A percentile compares a stretch with the other conserved stretches of the same genome.
Conservation (phyloP, 2,797 vertebrate genomes). For the Eulemur albifrons region DNA sequence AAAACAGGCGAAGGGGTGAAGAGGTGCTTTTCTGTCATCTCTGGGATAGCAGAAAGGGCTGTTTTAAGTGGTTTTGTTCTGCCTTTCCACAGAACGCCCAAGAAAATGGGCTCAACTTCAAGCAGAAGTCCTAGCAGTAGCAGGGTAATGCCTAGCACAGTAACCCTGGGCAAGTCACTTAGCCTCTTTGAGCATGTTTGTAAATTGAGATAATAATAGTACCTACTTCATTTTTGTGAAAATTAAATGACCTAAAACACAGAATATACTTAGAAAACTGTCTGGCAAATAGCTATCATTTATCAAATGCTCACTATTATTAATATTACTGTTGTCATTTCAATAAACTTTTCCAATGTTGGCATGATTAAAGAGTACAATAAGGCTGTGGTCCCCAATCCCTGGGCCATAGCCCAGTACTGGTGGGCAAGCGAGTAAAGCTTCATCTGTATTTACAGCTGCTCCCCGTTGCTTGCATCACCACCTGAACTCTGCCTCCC, state of each 20-base stretch:
- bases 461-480: too few relatives aligned
- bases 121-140: not conserved
- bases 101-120: not conserved
- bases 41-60: not conserved
- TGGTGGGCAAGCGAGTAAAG: too few relatives aligned
- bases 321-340: not conserved
- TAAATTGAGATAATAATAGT: not conserved
- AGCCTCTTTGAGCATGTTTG: not conserved
- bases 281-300: not conserved
- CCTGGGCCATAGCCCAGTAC: too few relatives aligned
- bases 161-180: not conserved
- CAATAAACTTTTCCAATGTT: not conserved
- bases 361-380: not conserved
- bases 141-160: not conserved
- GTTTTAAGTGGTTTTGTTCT: not conserved
- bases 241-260: not conserved
- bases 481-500: too few relatives aligned
- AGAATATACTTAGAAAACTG: not conserved
- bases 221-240: constrained; percentile 7
- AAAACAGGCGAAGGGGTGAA: not conserved
- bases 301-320: constrained; percentile 4
- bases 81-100: not conserved
- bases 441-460: too few relatives aligned
- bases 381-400: too few relatives aligned
- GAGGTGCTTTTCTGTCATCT: not conserved